Evolutionary conservation across 2,888 invertebrate genomes (phyloP), one percentile per base, ranked within the genome.

Genomic region (Caenorhabditis japonica): DNA sequence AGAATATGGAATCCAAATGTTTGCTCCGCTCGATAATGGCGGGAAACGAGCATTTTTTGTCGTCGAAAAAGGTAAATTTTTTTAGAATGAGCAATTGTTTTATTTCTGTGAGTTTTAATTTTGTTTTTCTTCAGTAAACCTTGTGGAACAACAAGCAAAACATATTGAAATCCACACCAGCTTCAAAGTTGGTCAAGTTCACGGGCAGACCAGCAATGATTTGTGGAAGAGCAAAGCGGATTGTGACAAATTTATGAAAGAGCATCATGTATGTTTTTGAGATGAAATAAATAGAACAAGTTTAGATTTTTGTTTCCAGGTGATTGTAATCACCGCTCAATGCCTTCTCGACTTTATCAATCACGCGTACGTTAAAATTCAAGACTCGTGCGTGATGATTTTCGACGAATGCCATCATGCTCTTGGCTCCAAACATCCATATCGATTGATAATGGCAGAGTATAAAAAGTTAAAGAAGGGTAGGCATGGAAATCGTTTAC

Each of bases 321-420:
- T 94, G 7, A 85, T 94, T 8, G 92, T 94, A 0, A 93, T 94
- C 91, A 94, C 94, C 0, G 90, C 92, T 13, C 94, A 95, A 88
- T 93, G 95, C 56, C 91, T 95, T 64, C 85, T 91, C 0, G 92
- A 94, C 85, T 90, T 93, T 85, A 77, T 94, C 0, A 89, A 89
- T 3, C 92, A 92, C 80, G 90, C 92, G 0, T 80, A 89, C 7
- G 73, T 90, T 19, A 85, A 87, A 25, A 90, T 94, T 79, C 83
- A 88, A 2, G 89, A 91, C 43, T 75, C 94, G 13, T 94, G 93
- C 88, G 89, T 97, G 30, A 87, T 96, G 10, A 92, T 99, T 70
- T 92, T 97, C 84, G 97, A 99, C 88, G 97, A 99, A 88, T 97
- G 97, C 84, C 97, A 99, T 87, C 92, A 93, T 86, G 94, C 92